A percentile compares a stretch with the other conserved stretches of the same genome.
phyloP scores from a whole-genome alignment of 2,888 invertebrate species.

The Hydrotaea cyrtoneurina region DNA sequence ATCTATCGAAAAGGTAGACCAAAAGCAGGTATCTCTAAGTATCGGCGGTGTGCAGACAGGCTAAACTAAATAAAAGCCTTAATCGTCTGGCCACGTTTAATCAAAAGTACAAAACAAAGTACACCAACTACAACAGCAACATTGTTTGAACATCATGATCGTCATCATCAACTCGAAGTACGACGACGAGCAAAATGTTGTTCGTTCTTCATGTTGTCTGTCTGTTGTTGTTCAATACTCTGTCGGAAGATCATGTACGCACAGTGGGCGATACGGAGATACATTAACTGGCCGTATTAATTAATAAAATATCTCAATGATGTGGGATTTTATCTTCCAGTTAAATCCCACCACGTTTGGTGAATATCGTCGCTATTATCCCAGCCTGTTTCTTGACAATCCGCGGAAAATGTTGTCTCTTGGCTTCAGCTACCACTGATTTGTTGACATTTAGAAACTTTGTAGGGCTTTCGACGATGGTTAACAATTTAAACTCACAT shows the following conservation, averaged over 20 bases:
- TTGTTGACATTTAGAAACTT: too few species aligned
- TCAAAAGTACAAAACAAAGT: slow-evolving; percentile 41
- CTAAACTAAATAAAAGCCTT: slow-evolving; percentile 56
- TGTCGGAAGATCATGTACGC: neutral
- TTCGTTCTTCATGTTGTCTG: neutral
- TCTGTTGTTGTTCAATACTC: neutral
- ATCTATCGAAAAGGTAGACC: neutral
- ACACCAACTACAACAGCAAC: slow-evolving; percentile 47
- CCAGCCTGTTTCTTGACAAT: too few species aligned
- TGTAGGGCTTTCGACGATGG: too few species aligned
- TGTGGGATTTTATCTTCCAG: too few species aligned
- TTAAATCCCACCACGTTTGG: too few species aligned
- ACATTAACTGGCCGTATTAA: too few species aligned
- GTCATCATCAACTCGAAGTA: slow-evolving; percentile 18
- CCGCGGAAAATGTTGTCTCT: too few species aligned
- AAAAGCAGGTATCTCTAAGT: neutral
- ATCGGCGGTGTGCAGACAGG: slow-evolving; percentile 6
- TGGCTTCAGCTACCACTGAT: too few species aligned
- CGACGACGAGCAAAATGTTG: neutral
- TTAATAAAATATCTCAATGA: too few species aligned
- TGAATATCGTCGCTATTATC: too few species aligned
- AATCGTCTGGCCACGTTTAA: slow-evolving; percentile 66
- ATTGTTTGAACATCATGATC: slow-evolving; percentile 61
- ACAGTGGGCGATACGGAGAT: too few species aligned
- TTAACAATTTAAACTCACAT: too few species aligned